phyloP scores from a whole-genome alignment of 2,888 invertebrate genomes.

The Hydroisotoma schaefferi region DNA sequence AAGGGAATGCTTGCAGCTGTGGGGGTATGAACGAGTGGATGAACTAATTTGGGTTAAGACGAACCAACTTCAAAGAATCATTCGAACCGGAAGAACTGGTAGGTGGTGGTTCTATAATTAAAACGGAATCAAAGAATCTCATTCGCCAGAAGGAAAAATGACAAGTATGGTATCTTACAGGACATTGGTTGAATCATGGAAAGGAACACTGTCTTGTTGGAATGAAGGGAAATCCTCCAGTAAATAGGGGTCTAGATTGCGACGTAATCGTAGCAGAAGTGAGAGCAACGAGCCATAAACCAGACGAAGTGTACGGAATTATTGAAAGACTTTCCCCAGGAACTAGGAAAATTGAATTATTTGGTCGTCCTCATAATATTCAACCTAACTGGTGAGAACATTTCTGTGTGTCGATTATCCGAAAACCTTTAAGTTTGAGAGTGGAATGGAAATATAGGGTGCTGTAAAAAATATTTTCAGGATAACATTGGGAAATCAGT shows the following conservation, averaged over 20 bases:
- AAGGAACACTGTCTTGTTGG: constrained; percentile 97
- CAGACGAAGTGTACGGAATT: constrained; percentile 97
- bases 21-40: constrained; percentile 96
- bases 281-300: constrained; percentile 94
- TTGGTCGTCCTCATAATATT: constrained; percentile 94
- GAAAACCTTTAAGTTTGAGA: not conserved
- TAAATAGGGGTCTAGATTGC: constrained; percentile 91
- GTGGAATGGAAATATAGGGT: too few species aligned
- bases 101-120: not conserved
- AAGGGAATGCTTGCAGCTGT: constrained; percentile 87
- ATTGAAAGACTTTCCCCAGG: constrained; percentile 95
- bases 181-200: constrained; percentile 98
- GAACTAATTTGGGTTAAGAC: constrained; percentile 99
- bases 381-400: constrained; percentile 85
- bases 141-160: not conserved
- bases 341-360: constrained; percentile 93
- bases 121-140: not conserved
- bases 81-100: constrained; percentile 88
- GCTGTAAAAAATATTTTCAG: not conserved
- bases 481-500: constrained; percentile 86
- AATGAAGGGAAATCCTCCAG: constrained; percentile 88
- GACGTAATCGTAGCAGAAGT: constrained; percentile 99
- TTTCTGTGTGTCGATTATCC: not conserved
- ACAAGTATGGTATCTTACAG: constrained; percentile 20
- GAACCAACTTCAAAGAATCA: constrained; percentile 94